These are phyloP conservation scores for Danio jaintianensis DNA, from an alignment of 2,797 vertebrate species.

Conservation along the genomic window DNA sequence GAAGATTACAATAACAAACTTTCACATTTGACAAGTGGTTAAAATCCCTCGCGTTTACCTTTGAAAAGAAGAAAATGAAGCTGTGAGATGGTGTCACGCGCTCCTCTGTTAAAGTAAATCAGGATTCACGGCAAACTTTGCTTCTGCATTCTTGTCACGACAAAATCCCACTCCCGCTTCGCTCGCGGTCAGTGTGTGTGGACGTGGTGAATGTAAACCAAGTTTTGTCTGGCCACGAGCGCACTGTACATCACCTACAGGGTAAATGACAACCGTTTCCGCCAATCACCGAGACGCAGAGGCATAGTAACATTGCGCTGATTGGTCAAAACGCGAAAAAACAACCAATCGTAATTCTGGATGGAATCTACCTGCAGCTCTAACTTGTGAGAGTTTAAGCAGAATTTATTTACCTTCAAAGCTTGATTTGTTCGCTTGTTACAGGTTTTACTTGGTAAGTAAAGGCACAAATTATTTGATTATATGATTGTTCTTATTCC, in stretches of 20 bases:
- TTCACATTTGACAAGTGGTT: neutral
- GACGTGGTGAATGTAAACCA: constrained; percentile 69
- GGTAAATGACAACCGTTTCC: constrained; percentile 66
- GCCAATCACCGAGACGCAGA: constrained; percentile 68
- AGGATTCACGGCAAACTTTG: constrained; percentile 46
- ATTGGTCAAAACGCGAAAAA: constrained; percentile 67
- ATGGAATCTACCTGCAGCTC: constrained; percentile 52
- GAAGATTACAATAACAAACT: neutral
- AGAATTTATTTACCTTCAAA: neutral
- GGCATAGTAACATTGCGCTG: constrained; percentile 77
- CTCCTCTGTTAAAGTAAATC: constrained; percentile 47
- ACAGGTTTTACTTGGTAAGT: too few relatives aligned
- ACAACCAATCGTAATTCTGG: constrained; percentile 56
- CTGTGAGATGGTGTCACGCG: constrained; percentile 69
- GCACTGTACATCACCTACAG: constrained; percentile 35
- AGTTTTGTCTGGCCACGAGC: constrained; percentile 67
- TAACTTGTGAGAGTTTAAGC: constrained; percentile 13
- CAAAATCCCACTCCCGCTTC: constrained; percentile 63
- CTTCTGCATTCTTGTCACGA: constrained; percentile 62
- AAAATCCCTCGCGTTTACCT: constrained; percentile 68
- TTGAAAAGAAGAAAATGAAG: constrained; percentile 75
- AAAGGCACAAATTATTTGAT: neutral
- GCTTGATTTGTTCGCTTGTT: neutral
- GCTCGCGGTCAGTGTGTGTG: constrained; percentile 77
- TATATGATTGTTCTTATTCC: neutral